A percentile compares a stretch with the other conserved stretches of the same genome.
These are phyloP conservation scores for Scaptodrosophila latifasciaeformis DNA, from an alignment of 2,888 invertebrate species.

Conservation along the genomic window DNA sequence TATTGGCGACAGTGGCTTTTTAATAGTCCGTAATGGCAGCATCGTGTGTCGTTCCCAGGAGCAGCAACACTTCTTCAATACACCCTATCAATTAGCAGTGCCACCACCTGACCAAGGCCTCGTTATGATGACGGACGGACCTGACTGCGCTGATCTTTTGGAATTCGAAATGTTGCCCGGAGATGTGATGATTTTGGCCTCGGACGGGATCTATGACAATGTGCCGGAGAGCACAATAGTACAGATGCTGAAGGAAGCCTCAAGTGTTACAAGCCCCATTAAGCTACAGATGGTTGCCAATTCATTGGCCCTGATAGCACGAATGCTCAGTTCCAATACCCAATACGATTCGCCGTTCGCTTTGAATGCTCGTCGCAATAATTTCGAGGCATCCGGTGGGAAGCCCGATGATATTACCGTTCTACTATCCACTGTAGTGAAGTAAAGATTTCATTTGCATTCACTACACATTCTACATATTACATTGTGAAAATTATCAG, in stretches of 20 bases:
- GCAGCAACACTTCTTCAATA: slow-evolving; percentile 98
- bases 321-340: slow-evolving; percentile 92
- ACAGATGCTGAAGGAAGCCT: slow-evolving; percentile 84
- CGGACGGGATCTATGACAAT: slow-evolving; percentile 98
- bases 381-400: slow-evolving; percentile 89
- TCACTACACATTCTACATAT: too few species aligned
- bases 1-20: slow-evolving; percentile 97
- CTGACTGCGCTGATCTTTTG: slow-evolving; percentile 89
- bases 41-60: slow-evolving; percentile 93
- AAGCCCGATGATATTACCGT: slow-evolving; percentile 93
- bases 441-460: neutral
- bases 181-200: slow-evolving; percentile 93
- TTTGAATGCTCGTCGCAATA: slow-evolving; percentile 29
- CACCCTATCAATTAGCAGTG: slow-evolving; percentile 95
- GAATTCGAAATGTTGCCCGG: slow-evolving; percentile 89
- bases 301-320: slow-evolving; percentile 94
- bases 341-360: slow-evolving; percentile 86
- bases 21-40: slow-evolving; percentile 88
- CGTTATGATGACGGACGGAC: slow-evolving; percentile 91
- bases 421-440: slow-evolving; percentile 33
- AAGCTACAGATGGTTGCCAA: slow-evolving; percentile 91
- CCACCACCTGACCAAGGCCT: slow-evolving; percentile 91
- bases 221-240: slow-evolving; percentile 91
- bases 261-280: slow-evolving; percentile 81
- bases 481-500: too few species aligned